Evolutionary conservation across 2,888 invertebrate genomes (phyloP).

Genomic region (Reticulitermes lucifugus): DNA sequence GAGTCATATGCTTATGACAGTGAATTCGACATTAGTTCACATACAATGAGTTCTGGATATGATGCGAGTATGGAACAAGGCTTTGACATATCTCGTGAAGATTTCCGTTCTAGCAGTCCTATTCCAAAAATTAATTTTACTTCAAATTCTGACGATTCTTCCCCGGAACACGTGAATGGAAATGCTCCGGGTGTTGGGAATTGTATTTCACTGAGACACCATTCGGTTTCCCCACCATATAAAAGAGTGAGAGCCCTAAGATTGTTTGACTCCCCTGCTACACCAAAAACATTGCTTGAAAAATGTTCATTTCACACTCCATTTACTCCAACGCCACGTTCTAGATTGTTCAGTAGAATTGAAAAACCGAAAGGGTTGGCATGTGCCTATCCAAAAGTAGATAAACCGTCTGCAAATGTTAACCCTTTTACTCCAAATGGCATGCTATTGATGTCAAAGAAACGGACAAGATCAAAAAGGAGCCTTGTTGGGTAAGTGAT

Average conservation of each 20-base stretch:
- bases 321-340: constrained; percentile 38
- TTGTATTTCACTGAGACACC: not conserved
- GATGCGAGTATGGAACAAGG: constrained; percentile 43
- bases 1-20: constrained; percentile 11
- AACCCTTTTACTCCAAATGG: constrained; percentile 85
- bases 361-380: constrained; percentile 64
- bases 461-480: constrained; percentile 72
- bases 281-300: constrained; percentile 84
- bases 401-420: constrained; percentile 77
- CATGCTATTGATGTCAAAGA: constrained; percentile 72
- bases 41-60: constrained; percentile 42
- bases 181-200: not conserved
- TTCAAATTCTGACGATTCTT: constrained; percentile 17
- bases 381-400: constrained; percentile 55
- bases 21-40: constrained; percentile 26
- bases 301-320: constrained; percentile 65
- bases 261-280: constrained; percentile 86
- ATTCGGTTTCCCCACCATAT: constrained; percentile 66
- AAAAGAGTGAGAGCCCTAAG: constrained; percentile 71
- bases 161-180: constrained; percentile 5
- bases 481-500: constrained; percentile 54
- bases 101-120: constrained; percentile 34
- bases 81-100: constrained; percentile 46
- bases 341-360: constrained; percentile 34
- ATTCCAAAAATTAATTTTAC: constrained; percentile 42